Conservation (phyloP, 2,888 invertebrate genomes). For the Ormyrus rosae region DNA sequence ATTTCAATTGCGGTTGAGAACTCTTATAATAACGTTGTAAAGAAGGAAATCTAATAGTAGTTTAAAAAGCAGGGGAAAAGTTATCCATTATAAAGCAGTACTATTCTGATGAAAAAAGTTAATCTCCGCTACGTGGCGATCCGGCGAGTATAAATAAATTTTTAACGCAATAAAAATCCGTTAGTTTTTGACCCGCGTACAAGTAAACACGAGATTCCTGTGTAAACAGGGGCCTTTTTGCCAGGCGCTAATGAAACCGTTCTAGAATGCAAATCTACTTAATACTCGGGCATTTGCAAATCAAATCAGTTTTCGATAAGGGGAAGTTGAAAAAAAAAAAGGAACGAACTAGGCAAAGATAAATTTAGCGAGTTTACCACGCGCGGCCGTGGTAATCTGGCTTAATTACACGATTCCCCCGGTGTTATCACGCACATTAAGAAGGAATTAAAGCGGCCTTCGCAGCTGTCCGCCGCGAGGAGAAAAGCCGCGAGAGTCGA, state of each 20-base stretch:
- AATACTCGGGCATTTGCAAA: slow-evolving; percentile 41
- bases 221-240: slow-evolving; percentile 12
- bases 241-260: slow-evolving; percentile 20
- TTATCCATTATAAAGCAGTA: no score
- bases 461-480: not conserved
- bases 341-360: slow-evolving; percentile 24
- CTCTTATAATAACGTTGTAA: no score
- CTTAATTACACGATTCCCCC: slow-evolving; percentile 37
- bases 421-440: slow-evolving; percentile 37
- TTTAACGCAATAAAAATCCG: no score
- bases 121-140: no score
- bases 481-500: not conserved
- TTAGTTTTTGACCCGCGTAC: no score
- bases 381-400: slow-evolving; percentile 13
- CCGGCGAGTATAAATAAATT: no score
- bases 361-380: slow-evolving; percentile 35
- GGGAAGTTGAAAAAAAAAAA: slow-evolving; percentile 5
- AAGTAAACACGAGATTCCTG: not conserved
- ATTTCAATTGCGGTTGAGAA: no score
- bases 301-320: slow-evolving; percentile 47
- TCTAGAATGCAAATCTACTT: slow-evolving; percentile 35
- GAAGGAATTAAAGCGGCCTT: slow-evolving; percentile 22
- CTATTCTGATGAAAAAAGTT: no score
- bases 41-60: no score
- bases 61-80: no score